phyloP scores from a whole-genome alignment of 1,140 invertebrate genomes.

The Nymphalis io region DNA sequence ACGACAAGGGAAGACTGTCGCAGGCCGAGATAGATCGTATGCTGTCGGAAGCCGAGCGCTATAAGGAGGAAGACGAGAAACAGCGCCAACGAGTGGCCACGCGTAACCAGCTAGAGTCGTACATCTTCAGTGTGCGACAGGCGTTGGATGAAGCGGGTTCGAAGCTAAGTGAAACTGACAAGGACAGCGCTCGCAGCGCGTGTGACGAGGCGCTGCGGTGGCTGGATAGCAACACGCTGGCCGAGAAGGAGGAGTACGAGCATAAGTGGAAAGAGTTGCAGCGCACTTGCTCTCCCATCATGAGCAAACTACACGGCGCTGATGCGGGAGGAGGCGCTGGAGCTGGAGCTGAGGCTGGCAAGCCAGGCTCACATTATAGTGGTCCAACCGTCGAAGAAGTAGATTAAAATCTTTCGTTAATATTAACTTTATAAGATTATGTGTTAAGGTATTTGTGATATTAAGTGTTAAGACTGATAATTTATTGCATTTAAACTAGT shows the following conservation, averaged over 20 bases:
- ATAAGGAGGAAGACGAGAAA: slow-evolving; percentile 85
- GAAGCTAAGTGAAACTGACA: slow-evolving; percentile 84
- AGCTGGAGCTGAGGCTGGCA: background rate
- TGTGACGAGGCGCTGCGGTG: slow-evolving; percentile 81
- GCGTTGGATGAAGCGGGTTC: slow-evolving; percentile 73
- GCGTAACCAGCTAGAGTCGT: slow-evolving; percentile 90
- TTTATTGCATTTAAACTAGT: slow-evolving; percentile 35
- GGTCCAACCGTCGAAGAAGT: slow-evolving; percentile 50
- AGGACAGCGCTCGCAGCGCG: slow-evolving; percentile 81
- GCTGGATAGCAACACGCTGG: slow-evolving; percentile 85
- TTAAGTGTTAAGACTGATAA: slow-evolving; percentile 18
- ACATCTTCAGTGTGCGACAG: slow-evolving; percentile 90
- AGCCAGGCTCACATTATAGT: background rate
- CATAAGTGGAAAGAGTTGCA: slow-evolving; percentile 88
- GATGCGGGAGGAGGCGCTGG: slow-evolving; percentile 41
- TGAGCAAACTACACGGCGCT: slow-evolving; percentile 87
- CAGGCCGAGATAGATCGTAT: slow-evolving; percentile 96
- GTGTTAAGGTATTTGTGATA: slow-evolving; percentile 25
- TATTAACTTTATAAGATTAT: slow-evolving; percentile 46
- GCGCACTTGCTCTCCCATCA: slow-evolving; percentile 85
- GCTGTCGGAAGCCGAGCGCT: slow-evolving; percentile 88
- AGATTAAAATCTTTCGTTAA: slow-evolving; percentile 35
- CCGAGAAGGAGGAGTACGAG: slow-evolving; percentile 85
- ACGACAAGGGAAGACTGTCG: slow-evolving; percentile 94
- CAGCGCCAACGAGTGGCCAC: slow-evolving; percentile 86